Evolutionary conservation across 1,140 invertebrate species (phyloP).

Genomic region (Lepidurus couesii): DNA sequence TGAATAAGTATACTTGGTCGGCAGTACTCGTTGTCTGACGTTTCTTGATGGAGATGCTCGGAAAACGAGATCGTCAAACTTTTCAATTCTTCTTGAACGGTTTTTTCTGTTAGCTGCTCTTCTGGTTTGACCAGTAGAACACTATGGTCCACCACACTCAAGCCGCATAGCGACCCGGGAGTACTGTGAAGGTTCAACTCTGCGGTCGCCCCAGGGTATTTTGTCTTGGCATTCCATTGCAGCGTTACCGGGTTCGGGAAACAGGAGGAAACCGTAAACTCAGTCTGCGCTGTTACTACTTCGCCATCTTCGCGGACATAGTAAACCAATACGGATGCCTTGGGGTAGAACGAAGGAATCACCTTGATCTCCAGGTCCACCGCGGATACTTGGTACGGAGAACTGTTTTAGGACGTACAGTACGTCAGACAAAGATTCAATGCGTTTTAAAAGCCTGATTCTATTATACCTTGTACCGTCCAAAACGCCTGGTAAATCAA

Average conservation of each 20-base stretch:
- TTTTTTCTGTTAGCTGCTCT: slow-evolving; percentile 42
- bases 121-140: slow-evolving; percentile 47
- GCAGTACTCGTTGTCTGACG: slow-evolving; percentile 35
- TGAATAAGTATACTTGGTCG: slow-evolving; percentile 27
- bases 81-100: slow-evolving; percentile 43
- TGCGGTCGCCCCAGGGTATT: slow-evolving; percentile 50
- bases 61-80: slow-evolving; percentile 43
- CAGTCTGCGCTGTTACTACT: slow-evolving; percentile 54
- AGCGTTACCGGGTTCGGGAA: slow-evolving; percentile 51
- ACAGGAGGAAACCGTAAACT: slow-evolving; percentile 49
- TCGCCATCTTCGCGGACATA: slow-evolving; percentile 68
- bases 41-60: slow-evolving; percentile 42
- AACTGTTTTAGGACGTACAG: background rate
- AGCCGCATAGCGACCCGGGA: slow-evolving; percentile 53
- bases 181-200: slow-evolving; percentile 49
- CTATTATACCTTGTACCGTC: background rate
- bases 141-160: slow-evolving; percentile 56
- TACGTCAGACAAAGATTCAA: background rate
- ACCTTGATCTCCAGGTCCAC: slow-evolving; percentile 37
- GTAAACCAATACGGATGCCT: slow-evolving; percentile 57
- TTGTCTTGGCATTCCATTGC: slow-evolving; percentile 47
- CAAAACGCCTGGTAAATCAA: slow-evolving; percentile 39
- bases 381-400: slow-evolving; percentile 40
- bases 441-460: background rate
- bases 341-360: slow-evolving; percentile 39